Evolutionary conservation across 2,113 vertebrate genomes (phyloP).

Genomic region (Anseranas semipalmata): DNA sequence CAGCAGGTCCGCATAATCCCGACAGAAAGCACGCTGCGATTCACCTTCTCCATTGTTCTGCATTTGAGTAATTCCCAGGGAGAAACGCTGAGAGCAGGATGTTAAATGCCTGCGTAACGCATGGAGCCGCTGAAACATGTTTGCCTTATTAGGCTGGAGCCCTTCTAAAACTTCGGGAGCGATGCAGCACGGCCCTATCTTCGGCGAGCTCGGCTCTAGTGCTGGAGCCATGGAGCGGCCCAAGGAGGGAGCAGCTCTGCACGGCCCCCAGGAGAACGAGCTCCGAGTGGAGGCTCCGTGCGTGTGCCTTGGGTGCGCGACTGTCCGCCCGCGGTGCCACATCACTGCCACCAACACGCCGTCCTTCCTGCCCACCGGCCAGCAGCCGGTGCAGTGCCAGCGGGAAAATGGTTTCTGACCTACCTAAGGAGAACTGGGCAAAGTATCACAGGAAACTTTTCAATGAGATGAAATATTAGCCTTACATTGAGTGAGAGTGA

Average conservation of each 20-base stretch:
- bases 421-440: neutral
- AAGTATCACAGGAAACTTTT: conserved; percentile 58
- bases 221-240: neutral
- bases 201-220: neutral
- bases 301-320: neutral
- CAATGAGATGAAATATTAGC: neutral
- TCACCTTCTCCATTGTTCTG: conserved; percentile 13
- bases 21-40: neutral
- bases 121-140: neutral
- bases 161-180: conserved; percentile 14
- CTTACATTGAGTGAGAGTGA: neutral
- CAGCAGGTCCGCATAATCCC: neutral
- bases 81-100: neutral
- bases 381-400: neutral
- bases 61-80: conserved; percentile 8
- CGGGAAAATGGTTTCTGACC: neutral
- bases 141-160: neutral
- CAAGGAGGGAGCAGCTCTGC: neutral
- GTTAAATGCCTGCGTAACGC: neutral
- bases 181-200: neutral
- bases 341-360: neutral
- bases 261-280: neutral
- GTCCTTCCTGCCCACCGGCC: neutral
- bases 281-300: neutral
- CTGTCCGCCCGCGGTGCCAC: conserved; percentile 15